phyloP scores from a whole-genome alignment of 2,797 vertebrate species.

The Manis javanica region DNA sequence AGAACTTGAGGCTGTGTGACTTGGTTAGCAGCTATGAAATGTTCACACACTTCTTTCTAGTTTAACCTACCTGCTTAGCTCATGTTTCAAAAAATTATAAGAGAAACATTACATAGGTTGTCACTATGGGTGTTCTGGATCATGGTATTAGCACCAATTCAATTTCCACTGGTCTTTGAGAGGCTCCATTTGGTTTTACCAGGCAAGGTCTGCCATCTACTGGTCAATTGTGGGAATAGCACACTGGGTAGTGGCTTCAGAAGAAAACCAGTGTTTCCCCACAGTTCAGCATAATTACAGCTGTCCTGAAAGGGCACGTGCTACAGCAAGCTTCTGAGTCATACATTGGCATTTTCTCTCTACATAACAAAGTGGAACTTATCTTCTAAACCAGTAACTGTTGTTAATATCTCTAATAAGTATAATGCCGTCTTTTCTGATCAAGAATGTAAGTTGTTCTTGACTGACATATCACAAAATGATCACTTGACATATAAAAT shows the following conservation, averaged over 20 bases:
- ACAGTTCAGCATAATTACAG: neutral
- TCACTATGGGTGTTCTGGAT: neutral
- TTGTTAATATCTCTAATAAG: neutral
- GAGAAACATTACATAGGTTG: neutral
- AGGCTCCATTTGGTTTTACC: neutral
- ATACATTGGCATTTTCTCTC: neutral
- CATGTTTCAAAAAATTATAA: neutral
- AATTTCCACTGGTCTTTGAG: neutral
- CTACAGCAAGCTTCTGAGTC: neutral
- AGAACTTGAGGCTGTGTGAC: neutral
- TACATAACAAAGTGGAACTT: neutral
- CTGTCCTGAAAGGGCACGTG: neutral
- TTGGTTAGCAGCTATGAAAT: neutral
- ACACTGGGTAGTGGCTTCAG: neutral
- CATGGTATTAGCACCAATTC: neutral
- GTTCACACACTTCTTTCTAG: neutral
- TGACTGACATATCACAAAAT: neutral
- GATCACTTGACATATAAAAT: neutral
- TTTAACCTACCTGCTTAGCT: neutral
- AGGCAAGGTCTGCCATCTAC: constrained; percentile 53
- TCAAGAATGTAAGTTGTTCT: neutral
- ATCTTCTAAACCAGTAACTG: neutral
- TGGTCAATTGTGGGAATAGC: neutral
- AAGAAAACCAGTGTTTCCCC: neutral
- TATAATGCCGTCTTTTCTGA: neutral